phyloP scores from a whole-genome alignment of 1,140 invertebrate genomes.

The Drosophila simulans region DNA sequence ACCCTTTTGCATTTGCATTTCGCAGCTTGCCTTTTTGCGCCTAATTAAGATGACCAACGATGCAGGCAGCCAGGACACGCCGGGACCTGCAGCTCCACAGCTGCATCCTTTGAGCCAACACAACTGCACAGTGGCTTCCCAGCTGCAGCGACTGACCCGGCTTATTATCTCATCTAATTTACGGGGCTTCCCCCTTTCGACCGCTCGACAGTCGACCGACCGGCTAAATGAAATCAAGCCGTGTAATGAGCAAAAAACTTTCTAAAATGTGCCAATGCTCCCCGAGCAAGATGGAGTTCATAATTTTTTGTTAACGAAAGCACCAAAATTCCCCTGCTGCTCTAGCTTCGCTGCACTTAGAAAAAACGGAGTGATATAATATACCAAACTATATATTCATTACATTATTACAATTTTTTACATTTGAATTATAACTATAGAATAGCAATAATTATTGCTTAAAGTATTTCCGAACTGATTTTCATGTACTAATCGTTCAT shows the following conservation, averaged over 20 bases:
- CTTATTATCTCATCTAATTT: constrained; percentile 68
- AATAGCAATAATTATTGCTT: no score
- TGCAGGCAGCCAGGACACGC: constrained; percentile 22
- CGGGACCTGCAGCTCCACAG: not conserved
- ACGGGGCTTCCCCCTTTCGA: constrained; percentile 30
- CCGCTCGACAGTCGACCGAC: not conserved
- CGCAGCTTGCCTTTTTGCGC: constrained; percentile 51
- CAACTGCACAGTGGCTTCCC: constrained; percentile 24
- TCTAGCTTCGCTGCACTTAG: not conserved
- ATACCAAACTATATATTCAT: no score
- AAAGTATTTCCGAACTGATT: no score
- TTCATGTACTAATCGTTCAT: no score
- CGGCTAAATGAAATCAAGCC: constrained; percentile 63
- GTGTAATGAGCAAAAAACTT: constrained; percentile 64
- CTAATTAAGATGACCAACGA: constrained; percentile 57
- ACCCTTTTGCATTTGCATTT: constrained; percentile 55
- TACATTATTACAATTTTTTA: no score
- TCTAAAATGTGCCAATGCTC: constrained; percentile 43
- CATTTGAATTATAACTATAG: no score
- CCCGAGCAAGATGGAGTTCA: constrained; percentile 31
- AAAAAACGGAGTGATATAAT: not conserved
- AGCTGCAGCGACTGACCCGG: constrained; percentile 8
- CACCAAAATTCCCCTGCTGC: not conserved
- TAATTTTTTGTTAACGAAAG: constrained; percentile 44
- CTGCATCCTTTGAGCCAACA: constrained; percentile 20